A percentile compares a stretch with the other conserved stretches of the same genome.
Evolutionary conservation across 2,113 vertebrate species (phyloP).

Genomic region (Nyctibius bracteatus): DNA sequence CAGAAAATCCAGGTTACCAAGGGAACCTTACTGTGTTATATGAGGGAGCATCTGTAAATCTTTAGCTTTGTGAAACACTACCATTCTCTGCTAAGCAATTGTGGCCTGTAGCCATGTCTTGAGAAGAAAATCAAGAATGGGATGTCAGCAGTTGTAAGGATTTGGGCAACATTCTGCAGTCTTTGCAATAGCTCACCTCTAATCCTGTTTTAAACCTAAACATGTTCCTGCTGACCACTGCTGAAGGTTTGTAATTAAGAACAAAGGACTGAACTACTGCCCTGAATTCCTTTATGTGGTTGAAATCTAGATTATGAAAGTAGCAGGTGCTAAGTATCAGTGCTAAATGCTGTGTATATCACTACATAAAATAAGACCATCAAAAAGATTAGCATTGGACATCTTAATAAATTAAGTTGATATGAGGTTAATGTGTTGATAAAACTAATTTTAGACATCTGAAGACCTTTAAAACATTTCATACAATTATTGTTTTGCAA

Average conservation of each 20-base stretch:
- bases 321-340: slow-evolving; percentile 86
- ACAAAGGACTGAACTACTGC: slow-evolving; percentile 80
- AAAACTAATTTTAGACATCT: slow-evolving; percentile 84
- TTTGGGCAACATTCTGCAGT: slow-evolving; percentile 81
- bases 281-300: slow-evolving; percentile 80
- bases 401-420: slow-evolving; percentile 84
- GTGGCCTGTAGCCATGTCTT: slow-evolving; percentile 82
- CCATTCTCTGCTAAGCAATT: slow-evolving; percentile 83
- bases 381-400: slow-evolving; percentile 81
- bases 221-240: slow-evolving; percentile 79
- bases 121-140: slow-evolving; percentile 81
- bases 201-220: slow-evolving; percentile 82
- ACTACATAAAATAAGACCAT: slow-evolving; percentile 79
- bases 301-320: slow-evolving; percentile 80
- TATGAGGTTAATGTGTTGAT: slow-evolving; percentile 81
- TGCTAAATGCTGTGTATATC: slow-evolving; percentile 85
- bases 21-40: slow-evolving; percentile 99
- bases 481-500: slow-evolving; percentile 82
- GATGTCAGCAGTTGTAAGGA: slow-evolving; percentile 76
- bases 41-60: slow-evolving; percentile 91
- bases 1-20: slow-evolving; percentile 99
- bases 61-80: slow-evolving; percentile 86
- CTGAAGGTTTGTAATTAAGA: slow-evolving; percentile 83
- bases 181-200: slow-evolving; percentile 83
- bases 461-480: slow-evolving; percentile 83